These are phyloP conservation scores for Onychorhynchus coronatus DNA, from an alignment of 2,113 vertebrate species.

Conservation along the genomic window DNA sequence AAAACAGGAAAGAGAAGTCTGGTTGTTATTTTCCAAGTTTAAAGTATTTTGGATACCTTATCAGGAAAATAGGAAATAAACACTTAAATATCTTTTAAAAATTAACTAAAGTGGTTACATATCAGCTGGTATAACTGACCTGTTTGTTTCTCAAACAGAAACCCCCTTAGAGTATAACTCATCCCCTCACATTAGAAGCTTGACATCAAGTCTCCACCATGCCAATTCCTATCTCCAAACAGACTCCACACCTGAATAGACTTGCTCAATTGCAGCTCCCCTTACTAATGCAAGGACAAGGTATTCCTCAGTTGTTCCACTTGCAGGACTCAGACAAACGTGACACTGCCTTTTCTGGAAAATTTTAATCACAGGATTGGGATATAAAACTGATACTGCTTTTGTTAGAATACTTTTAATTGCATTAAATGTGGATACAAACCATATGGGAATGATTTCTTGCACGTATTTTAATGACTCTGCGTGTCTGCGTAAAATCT, in stretches of 20 bases:
- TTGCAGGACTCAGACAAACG: neutral
- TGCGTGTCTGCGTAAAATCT: neutral
- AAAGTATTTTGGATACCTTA: neutral
- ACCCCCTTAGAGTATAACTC: neutral
- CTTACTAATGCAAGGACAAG: neutral
- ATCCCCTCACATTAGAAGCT: neutral
- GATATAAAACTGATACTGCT: neutral
- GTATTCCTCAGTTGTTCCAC: neutral
- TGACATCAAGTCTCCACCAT: neutral
- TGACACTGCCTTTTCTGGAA: neutral
- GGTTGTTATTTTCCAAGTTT: neutral
- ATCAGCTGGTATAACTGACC: neutral
- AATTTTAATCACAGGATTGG: neutral
- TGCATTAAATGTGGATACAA: neutral
- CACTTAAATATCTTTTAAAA: neutral
- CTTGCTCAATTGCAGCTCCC: neutral
- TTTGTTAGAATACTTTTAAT: neutral
- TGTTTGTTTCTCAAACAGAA: neutral
- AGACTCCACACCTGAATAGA: neutral
- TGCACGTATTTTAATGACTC: neutral
- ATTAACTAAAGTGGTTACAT: neutral
- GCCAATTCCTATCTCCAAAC: neutral
- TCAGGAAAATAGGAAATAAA: neutral
- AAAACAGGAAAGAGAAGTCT: neutral
- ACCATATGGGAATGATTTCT: slow-evolving; percentile 4